A percentile compares a stretch with the other conserved stretches of the same genome.
Evolutionary conservation across 2,888 invertebrate genomes (phyloP).

Genomic region (Drosophila peninsularis): DNA sequence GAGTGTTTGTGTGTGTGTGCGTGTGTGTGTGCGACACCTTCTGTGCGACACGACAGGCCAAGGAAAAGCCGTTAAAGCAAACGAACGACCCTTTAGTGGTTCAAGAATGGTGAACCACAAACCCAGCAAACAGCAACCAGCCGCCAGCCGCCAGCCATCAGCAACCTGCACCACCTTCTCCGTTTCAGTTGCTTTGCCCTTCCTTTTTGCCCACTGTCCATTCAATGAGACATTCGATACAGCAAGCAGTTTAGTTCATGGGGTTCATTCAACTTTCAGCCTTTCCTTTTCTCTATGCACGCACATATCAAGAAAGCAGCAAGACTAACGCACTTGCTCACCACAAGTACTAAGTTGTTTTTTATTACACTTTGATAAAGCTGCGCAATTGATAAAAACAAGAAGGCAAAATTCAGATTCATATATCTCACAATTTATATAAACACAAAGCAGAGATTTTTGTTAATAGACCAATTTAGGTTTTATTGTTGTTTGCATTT

Average conservation of each 20-base stretch:
- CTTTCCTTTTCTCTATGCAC: conserved; percentile 57
- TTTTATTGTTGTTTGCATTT: conserved; percentile 3
- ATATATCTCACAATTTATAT: neutral
- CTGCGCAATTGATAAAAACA: neutral
- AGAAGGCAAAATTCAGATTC: neutral
- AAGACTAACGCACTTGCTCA: conserved; percentile 17
- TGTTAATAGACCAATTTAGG: neutral
- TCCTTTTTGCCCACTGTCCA: conserved; percentile 29
- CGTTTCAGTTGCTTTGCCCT: conserved; percentile 17
- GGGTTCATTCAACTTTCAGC: conserved; percentile 69
- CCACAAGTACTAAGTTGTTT: conserved; percentile 6
- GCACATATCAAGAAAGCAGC: conserved; percentile 29
- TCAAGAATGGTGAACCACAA: conserved; percentile 22
- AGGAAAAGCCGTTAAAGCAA: conserved; percentile 28
- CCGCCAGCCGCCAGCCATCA: neutral
- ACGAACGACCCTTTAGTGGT: conserved; percentile 25
- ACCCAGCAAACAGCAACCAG: neutral
- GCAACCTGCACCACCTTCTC: conserved; percentile 13
- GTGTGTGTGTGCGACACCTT: conserved; percentile 35
- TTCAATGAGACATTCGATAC: conserved; percentile 12
- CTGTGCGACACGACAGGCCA: conserved; percentile 26
- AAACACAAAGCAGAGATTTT: neutral
- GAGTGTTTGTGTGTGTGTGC: conserved; percentile 10
- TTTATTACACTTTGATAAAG: conserved; percentile 6
- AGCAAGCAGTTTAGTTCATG: conserved; percentile 21